phyloP scores from a whole-genome alignment of 2,888 invertebrate genomes.

The Philonicus albiceps region DNA sequence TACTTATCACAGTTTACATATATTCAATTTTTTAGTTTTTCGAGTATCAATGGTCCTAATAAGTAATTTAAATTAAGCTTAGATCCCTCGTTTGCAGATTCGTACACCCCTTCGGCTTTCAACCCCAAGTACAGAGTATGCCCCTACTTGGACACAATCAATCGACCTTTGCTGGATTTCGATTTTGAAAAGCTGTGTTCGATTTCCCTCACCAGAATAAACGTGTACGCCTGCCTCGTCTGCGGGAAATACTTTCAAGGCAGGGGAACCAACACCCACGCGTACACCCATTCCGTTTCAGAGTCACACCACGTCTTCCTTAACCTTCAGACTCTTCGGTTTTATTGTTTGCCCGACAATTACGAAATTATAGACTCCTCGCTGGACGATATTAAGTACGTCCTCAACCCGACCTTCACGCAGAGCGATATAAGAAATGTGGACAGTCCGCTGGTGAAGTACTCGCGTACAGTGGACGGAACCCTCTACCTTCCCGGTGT shows the following conservation, averaged over 20 bases:
- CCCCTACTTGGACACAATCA: constrained; percentile 98
- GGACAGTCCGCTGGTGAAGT: constrained; percentile 75
- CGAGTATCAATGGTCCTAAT: too few relatives aligned
- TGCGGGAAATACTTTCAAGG: constrained; percentile 99
- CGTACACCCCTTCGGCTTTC: constrained; percentile 61
- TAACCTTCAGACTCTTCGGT: constrained; percentile 94
- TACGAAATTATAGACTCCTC: constrained; percentile 99
- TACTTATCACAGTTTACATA: too few relatives aligned
- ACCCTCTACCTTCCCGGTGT: constrained; percentile 97
- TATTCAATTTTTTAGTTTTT: too few relatives aligned
- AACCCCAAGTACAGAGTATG: constrained; percentile 73
- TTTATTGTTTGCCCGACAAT: constrained; percentile 99
- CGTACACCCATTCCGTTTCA: constrained; percentile 98
- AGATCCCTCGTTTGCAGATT: constrained; percentile 10
- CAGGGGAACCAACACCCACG: constrained; percentile 96
- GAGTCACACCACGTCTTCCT: constrained; percentile 98
- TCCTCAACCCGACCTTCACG: constrained; percentile 95
- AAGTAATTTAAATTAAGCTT: too few relatives aligned
- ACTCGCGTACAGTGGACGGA: constrained; percentile 95
- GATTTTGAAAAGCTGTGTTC: constrained; percentile 99
- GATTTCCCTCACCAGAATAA: constrained; percentile 95
- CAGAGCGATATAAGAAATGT: constrained; percentile 81
- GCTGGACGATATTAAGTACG: constrained; percentile 97
- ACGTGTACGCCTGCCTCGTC: constrained; percentile 98
- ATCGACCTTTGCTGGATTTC: constrained; percentile 95